These are phyloP conservation scores for Lasioglossum marginatum DNA, from an alignment of 2,888 invertebrate species.

Conservation along the genomic window DNA sequence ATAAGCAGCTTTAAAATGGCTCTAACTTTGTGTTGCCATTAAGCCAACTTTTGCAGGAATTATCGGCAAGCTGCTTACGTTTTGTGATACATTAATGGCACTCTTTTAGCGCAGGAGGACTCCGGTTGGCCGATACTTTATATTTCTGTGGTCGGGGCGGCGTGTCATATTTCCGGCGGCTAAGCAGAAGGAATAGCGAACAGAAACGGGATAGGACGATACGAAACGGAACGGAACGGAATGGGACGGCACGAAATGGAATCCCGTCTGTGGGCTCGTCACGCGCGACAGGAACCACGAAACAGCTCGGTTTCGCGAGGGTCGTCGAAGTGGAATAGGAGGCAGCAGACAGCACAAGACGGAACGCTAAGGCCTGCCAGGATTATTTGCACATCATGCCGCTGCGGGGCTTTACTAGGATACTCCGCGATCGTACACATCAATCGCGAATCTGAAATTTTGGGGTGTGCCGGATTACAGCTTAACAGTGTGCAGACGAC, in stretches of 20 bases:
- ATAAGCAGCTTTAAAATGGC: neutral
- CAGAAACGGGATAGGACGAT: slow-evolving; percentile 35
- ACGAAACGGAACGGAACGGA: slow-evolving; percentile 58
- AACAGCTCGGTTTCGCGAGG: slow-evolving; percentile 60
- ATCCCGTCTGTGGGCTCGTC: slow-evolving; percentile 64
- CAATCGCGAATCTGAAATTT: slow-evolving; percentile 56
- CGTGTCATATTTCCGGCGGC: slow-evolving; percentile 54
- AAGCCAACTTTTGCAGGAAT: neutral
- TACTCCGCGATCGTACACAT: slow-evolving; percentile 50
- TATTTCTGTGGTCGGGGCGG: slow-evolving; percentile 52
- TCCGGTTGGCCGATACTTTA: slow-evolving; percentile 69
- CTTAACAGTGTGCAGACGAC: slow-evolving; percentile 11
- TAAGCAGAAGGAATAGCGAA: slow-evolving; percentile 41
- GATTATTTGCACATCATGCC: slow-evolving; percentile 68
- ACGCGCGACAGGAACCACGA: slow-evolving; percentile 61
- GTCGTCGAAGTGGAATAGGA: slow-evolving; percentile 51
- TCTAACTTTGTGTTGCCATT: neutral
- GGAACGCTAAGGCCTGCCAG: slow-evolving; percentile 49
- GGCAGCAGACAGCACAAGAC: slow-evolving; percentile 48
- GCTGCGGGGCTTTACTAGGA: slow-evolving; percentile 53
- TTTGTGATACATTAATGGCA: slow-evolving; percentile 57
- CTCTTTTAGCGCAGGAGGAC: slow-evolving; percentile 61
- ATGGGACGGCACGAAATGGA: slow-evolving; percentile 59
- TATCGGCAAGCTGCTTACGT: neutral
- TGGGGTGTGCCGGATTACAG: neutral